Conservation (phyloP, 2,797 vertebrate genomes). For the Rhodeus uyekii region DNA sequence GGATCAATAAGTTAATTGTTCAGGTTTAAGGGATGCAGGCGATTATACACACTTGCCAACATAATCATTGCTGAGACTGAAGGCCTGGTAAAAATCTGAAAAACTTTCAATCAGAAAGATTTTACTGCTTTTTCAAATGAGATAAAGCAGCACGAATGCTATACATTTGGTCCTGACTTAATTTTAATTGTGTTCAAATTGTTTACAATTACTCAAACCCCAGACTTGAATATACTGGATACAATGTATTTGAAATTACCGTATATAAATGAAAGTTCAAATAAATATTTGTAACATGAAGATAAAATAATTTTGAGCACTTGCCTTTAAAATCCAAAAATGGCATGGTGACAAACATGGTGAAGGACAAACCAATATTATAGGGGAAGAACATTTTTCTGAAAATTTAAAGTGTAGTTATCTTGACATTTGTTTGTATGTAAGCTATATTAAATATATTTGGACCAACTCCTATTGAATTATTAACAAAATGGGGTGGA, state of each 20-base stretch:
- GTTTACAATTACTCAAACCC: too few species aligned
- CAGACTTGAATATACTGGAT: too few species aligned
- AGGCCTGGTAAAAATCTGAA: not conserved
- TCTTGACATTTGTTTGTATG: not conserved
- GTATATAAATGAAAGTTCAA: not conserved
- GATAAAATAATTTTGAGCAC: not conserved
- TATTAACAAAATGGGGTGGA: too few species aligned
- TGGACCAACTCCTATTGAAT: not conserved
- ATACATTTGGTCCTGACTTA: too few species aligned
- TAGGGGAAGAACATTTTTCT: not conserved
- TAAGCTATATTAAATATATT: not conserved
- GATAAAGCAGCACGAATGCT: not conserved
- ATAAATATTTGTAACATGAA: not conserved
- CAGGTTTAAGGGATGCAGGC: not conserved
- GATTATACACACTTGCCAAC: not conserved
- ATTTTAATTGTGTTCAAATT: too few species aligned
- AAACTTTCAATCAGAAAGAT: not conserved
- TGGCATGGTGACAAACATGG: not conserved
- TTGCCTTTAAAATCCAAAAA: too few species aligned
- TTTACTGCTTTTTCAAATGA: not conserved
- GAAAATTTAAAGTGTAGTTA: not conserved
- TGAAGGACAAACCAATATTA: not conserved
- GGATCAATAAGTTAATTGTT: constrained; percentile 15
- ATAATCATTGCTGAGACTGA: constrained; percentile 32
- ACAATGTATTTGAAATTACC: too few species aligned